Percentiles rank a stretch among this genome's conserved stretches.
Conservation (phyloP, 1,140 invertebrate genomes). For the Drosophila bocqueti region DNA sequence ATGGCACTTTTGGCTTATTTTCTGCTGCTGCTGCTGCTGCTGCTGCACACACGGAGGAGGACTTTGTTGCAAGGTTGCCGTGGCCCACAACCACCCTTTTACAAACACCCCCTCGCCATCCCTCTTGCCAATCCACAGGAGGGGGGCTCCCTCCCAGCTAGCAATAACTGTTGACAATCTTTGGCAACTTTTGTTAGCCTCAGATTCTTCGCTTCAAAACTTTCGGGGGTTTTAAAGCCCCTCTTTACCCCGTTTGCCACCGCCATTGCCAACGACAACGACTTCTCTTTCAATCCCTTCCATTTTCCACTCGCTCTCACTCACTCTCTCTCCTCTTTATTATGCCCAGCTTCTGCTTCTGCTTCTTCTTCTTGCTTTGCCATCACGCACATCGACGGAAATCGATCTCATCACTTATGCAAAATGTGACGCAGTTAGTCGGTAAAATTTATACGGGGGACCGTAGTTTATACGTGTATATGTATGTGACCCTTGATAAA, state of each 20-base stretch:
- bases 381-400: conserved; percentile 76
- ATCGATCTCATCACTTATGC: conserved; percentile 84
- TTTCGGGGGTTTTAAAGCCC: conserved; percentile 23
- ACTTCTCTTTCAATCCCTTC: conserved; percentile 1
- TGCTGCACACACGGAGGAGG: conserved; percentile 52
- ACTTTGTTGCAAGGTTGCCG: conserved; percentile 21
- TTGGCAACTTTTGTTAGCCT: conserved; percentile 72
- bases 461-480: conserved; percentile 2
- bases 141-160: conserved; percentile 19
- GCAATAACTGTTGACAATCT: conserved; percentile 81
- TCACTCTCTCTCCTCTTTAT: background rate
- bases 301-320: conserved; percentile 8
- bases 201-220: conserved; percentile 40
- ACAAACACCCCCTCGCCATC: background rate
- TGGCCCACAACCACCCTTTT: background rate
- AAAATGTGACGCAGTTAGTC: conserved; percentile 83
- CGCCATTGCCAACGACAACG: too few relatives aligned
- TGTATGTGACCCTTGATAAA: conserved; percentile 14
- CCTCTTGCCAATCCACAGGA: background rate
- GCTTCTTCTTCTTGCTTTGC: conserved; percentile 10
- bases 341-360: background rate
- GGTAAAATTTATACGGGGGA: conserved; percentile 65
- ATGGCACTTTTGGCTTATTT: conserved; percentile 79
- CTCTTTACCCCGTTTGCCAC: background rate
- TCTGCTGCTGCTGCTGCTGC: conserved; percentile 42